A percentile compares a stretch with the other conserved stretches of the same genome.
Conservation (phyloP, 1,140 invertebrate genomes). For the Drosophila kikkawai region DNA sequence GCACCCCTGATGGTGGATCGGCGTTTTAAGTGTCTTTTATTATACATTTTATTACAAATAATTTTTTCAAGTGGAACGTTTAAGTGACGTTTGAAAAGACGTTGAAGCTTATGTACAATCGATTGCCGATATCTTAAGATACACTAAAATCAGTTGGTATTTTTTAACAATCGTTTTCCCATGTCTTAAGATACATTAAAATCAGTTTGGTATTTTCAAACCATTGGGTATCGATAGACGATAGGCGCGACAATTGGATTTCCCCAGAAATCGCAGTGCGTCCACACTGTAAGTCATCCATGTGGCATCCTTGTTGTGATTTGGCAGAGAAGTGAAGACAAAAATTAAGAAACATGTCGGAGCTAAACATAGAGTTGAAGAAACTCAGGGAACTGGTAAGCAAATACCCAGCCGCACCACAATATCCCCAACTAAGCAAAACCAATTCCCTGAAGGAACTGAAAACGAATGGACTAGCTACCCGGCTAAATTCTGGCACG, state of each 20-base stretch:
- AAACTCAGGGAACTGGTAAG: conserved; percentile 38
- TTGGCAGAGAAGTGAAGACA: conserved; percentile 2
- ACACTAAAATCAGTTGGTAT: no score
- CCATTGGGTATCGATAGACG: background rate
- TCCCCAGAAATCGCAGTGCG: background rate
- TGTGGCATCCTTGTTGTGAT: conserved; percentile 42
- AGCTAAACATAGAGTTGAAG: conserved; percentile 27
- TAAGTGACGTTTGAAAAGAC: no score
- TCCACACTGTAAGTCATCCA: conserved; percentile 20
- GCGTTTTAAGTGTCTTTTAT: no score
- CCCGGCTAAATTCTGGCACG: conserved; percentile 9
- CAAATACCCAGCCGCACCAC: no score
- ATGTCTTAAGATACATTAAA: background rate
- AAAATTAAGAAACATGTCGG: conserved; percentile 27
- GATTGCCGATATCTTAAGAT: no score
- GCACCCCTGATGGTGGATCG: no score
- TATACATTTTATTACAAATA: no score
- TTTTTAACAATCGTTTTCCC: no score
- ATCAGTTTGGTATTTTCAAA: background rate
- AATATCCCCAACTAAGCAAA: background rate
- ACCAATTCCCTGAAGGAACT: conserved; percentile 4
- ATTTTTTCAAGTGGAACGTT: background rate
- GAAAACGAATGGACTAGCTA: conserved; percentile 20
- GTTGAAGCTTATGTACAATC: no score
- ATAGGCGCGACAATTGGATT: background rate